Conservation (phyloP, 2,888 invertebrate genomes). For the Leptopilina syphax region DNA sequence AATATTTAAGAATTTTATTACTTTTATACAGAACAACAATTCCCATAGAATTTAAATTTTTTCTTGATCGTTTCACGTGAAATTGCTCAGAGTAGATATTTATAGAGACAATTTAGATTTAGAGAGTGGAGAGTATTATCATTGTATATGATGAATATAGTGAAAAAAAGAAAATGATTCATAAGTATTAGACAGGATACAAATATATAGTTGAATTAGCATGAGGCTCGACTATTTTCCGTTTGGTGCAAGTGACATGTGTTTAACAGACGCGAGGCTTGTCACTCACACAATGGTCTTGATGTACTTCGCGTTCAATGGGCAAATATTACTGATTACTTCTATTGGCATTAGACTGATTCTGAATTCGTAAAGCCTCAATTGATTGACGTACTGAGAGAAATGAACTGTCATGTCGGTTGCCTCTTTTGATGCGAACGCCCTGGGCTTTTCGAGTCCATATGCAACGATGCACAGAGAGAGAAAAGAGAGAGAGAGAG, state of each 20-base stretch:
- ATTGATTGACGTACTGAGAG: slow-evolving; percentile 31
- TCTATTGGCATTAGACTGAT: slow-evolving; percentile 35
- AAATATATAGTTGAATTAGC: no score
- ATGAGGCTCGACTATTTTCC: not conserved
- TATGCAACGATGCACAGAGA: slow-evolving; percentile 1
- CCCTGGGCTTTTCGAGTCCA: slow-evolving; percentile 24
- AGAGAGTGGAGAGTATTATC: no score
- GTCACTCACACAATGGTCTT: slow-evolving; percentile 28
- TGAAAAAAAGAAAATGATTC: not conserved
- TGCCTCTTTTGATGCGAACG: slow-evolving; percentile 34
- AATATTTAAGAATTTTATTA: no score
- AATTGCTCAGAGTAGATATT: no score
- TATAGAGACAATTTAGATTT: no score
- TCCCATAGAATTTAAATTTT: no score
- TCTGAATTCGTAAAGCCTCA: slow-evolving; percentile 37
- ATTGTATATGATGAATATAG: not conserved
- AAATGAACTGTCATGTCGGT: slow-evolving; percentile 25
- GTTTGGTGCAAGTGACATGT: slow-evolving; percentile 16
- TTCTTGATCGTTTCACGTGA: no score
- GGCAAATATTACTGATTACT: slow-evolving; percentile 39
- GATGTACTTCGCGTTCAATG: slow-evolving; percentile 22
- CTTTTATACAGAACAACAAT: no score
- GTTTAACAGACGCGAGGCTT: not conserved
- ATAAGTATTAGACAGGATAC: not conserved
- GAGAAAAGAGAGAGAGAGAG: no score